phyloP scores from a whole-genome alignment of 2,888 invertebrate genomes.

The Andrena dorsata region DNA sequence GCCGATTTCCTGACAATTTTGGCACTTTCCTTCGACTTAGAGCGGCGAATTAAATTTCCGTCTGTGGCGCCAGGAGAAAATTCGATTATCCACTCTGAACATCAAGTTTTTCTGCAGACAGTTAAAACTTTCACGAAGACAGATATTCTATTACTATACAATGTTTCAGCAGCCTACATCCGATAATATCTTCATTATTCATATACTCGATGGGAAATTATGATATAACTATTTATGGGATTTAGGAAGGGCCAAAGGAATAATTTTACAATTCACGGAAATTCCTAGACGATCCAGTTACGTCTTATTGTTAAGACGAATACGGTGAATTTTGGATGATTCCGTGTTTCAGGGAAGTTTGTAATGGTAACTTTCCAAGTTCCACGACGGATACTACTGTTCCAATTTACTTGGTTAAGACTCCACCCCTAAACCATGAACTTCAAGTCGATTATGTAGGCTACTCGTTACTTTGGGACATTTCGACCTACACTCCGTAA shows the following conservation, averaged over 20 bases:
- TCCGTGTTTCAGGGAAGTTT: slow-evolving; percentile 31
- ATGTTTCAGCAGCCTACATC: neutral
- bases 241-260: neutral
- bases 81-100: too few relatives aligned
- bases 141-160: too few relatives aligned
- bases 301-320: slow-evolving; percentile 28
- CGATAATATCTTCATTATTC: too few relatives aligned
- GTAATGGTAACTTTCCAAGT: slow-evolving; percentile 46
- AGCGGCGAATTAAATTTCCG: neutral
- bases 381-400: slow-evolving; percentile 41
- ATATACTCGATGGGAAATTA: too few relatives aligned
- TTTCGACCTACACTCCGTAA: slow-evolving; percentile 20
- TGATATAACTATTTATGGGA: too few relatives aligned
- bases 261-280: neutral
- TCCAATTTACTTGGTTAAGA: slow-evolving; percentile 57
- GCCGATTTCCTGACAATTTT: slow-evolving; percentile 6
- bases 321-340: slow-evolving; percentile 34
- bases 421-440: slow-evolving; percentile 50
- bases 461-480: slow-evolving; percentile 38
- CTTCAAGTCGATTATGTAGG: slow-evolving; percentile 50
- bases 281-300: slow-evolving; percentile 17
- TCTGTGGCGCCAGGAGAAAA: too few relatives aligned
- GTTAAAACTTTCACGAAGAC: too few relatives aligned
- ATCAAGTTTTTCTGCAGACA: too few relatives aligned
- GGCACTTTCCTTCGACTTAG: neutral